These are phyloP conservation scores for Mantis religiosa DNA, from an alignment of 2,888 invertebrate species.

Conservation along the genomic window DNA sequence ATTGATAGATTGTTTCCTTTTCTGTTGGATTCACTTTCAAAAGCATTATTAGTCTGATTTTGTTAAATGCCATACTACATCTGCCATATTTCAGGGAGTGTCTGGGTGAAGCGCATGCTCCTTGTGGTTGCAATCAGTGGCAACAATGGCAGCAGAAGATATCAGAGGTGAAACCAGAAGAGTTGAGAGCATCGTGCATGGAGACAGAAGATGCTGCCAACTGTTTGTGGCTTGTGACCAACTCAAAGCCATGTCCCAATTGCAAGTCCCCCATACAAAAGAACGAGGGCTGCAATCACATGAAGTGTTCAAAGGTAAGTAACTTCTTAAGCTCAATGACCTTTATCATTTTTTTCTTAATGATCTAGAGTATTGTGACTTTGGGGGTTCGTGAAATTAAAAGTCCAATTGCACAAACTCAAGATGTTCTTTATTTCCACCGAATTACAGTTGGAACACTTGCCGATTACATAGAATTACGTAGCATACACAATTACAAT, in stretches of 20 bases:
- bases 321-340: too few species aligned
- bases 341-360: neutral
- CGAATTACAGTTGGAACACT: too few species aligned
- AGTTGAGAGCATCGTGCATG: slow-evolving; percentile 49
- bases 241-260: slow-evolving; percentile 66
- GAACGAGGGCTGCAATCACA: slow-evolving; percentile 69
- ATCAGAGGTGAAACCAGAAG: slow-evolving; percentile 60
- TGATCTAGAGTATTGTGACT: too few species aligned
- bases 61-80: too few species aligned
- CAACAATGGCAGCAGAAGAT: slow-evolving; percentile 58
- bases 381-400: too few species aligned
- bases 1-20: too few species aligned
- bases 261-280: slow-evolving; percentile 68
- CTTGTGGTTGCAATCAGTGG: slow-evolving; percentile 62
- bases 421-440: too few species aligned
- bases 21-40: too few species aligned
- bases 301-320: slow-evolving; percentile 64
- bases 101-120: slow-evolving; percentile 60
- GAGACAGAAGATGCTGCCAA: slow-evolving; percentile 60
- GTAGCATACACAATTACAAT: neutral
- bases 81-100: slow-evolving; percentile 54
- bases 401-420: too few species aligned
- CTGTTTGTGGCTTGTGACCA: slow-evolving; percentile 58
- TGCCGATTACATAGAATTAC: too few species aligned
- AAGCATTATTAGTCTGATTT: too few species aligned